Percentiles rank a stretch among this genome's conserved stretches.
phyloP scores from a whole-genome alignment of 1,140 invertebrate species.

The Drosophila micromelanica region DNA sequence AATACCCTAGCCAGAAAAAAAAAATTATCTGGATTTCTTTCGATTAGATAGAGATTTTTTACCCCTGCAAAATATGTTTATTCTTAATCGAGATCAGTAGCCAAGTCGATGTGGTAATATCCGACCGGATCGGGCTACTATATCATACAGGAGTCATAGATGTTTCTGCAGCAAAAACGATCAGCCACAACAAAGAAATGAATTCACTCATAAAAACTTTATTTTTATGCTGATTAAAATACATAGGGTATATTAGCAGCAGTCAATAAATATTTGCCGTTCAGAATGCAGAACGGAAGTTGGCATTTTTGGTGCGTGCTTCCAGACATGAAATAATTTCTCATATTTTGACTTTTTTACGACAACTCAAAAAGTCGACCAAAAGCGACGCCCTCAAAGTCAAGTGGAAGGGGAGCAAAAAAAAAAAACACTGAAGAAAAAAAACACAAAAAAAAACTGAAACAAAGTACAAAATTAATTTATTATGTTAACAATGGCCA shows the following conservation, averaged over 20 bases:
- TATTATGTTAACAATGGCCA: slow-evolving; percentile 73
- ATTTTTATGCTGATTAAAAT: too few species aligned
- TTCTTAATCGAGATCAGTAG: too few species aligned
- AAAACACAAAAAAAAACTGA: slow-evolving; percentile 5
- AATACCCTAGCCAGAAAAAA: slow-evolving; percentile 13
- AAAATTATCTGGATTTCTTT: too few species aligned
- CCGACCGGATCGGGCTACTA: too few species aligned
- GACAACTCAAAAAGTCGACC: slow-evolving; percentile 18
- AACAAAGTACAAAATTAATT: slow-evolving; percentile 62
- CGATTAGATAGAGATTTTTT: too few species aligned
- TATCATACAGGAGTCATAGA: too few species aligned
- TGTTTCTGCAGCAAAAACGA: too few species aligned
- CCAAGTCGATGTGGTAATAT: too few species aligned
- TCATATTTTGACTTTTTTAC: slow-evolving; percentile 68
- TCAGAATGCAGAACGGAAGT: slow-evolving; percentile 50
- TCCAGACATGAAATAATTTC: slow-evolving; percentile 39
- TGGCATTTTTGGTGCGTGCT: slow-evolving; percentile 46
- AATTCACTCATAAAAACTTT: too few species aligned
- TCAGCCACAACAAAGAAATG: too few species aligned
- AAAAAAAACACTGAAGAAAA: too few species aligned
- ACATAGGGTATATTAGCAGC: slow-evolving; percentile 1
- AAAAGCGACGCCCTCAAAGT: slow-evolving; percentile 26
- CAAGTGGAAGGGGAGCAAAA: slow-evolving; percentile 11
- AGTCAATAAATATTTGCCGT: background rate
- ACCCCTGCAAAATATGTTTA: too few species aligned